A percentile compares a stretch with the other conserved stretches of the same genome.
Conservation (phyloP, 2,797 vertebrate species). For the Gorsachius magnificus region DNA sequence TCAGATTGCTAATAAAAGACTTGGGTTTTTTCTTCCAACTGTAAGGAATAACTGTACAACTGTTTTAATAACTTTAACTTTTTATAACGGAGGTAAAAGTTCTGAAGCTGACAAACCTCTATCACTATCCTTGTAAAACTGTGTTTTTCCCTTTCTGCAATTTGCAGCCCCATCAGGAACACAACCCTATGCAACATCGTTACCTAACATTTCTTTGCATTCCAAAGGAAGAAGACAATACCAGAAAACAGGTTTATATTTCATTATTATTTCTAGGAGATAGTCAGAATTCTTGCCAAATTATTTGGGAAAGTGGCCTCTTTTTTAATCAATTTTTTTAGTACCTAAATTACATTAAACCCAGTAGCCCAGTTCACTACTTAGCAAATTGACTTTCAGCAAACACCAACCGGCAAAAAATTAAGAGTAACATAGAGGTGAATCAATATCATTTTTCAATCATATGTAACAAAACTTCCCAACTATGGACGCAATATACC, state of each 20-base stretch:
- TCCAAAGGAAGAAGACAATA: not conserved
- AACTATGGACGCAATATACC: not conserved
- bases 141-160: not conserved
- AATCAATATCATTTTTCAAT: not conserved
- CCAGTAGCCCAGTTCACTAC: not conserved
- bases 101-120: not conserved
- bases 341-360: not conserved
- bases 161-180: not conserved
- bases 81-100: not conserved
- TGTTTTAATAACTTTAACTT: not conserved
- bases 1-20: not conserved
- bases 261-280: not conserved
- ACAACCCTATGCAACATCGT: not conserved
- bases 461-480: not conserved
- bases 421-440: not conserved
- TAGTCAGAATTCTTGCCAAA: not conserved
- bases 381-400: not conserved
- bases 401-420: not conserved
- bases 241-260: not conserved
- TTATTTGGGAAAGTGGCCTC: not conserved
- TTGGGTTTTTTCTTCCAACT: fast-evolving
- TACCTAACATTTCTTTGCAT: not conserved
- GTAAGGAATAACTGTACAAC: not conserved
- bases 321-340: not conserved
- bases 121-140: not conserved